Evolutionary conservation across 37 sponge, comb jelly and placozoan species (phyloP).

Genomic region (Cliona cf. orientalis): DNA sequence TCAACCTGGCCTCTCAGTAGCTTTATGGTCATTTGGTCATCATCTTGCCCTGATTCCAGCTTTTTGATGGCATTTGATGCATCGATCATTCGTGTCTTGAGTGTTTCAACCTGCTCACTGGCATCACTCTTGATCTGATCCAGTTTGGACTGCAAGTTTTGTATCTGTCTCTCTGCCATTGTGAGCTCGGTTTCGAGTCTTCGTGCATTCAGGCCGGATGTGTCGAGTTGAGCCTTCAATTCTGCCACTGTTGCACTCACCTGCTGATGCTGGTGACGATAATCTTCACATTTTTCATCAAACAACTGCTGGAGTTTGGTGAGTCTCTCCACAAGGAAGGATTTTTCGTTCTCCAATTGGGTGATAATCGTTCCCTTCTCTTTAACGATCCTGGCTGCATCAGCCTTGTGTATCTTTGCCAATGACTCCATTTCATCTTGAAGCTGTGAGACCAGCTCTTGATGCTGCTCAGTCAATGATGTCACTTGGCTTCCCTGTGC

Average conservation of each 20-base stretch:
- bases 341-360: slow-evolving; percentile 38
- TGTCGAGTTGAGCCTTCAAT: slow-evolving; percentile 41
- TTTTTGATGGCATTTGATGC: slow-evolving; percentile 12
- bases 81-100: slow-evolving; percentile 39
- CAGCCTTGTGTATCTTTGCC: slow-evolving; percentile 2
- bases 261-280: slow-evolving; percentile 38
- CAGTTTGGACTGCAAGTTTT: slow-evolving; percentile 46
- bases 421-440: slow-evolving; percentile 25
- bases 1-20: slow-evolving; percentile 38
- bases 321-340: slow-evolving; percentile 5
- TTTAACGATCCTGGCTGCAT: not conserved
- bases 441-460: slow-evolving; percentile 27
- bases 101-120: slow-evolving; percentile 15
- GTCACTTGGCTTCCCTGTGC: slow-evolving; percentile 20
- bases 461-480: slow-evolving; percentile 9
- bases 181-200: slow-evolving; percentile 41
- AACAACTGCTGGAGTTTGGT: slow-evolving; percentile 35
- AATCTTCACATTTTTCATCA: slow-evolving; percentile 51
- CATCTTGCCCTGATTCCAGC: slow-evolving; percentile 24
- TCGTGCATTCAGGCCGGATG: slow-evolving; percentile 33
- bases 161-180: slow-evolving; percentile 35
- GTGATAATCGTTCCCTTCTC: slow-evolving; percentile 10
- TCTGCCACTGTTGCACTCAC: slow-evolving; percentile 16
- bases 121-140: slow-evolving; percentile 56
- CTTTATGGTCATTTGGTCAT: slow-evolving; percentile 32